phyloP scores from a whole-genome alignment of 2,797 vertebrate genomes.

The Anabacerthia variegaticeps region DNA sequence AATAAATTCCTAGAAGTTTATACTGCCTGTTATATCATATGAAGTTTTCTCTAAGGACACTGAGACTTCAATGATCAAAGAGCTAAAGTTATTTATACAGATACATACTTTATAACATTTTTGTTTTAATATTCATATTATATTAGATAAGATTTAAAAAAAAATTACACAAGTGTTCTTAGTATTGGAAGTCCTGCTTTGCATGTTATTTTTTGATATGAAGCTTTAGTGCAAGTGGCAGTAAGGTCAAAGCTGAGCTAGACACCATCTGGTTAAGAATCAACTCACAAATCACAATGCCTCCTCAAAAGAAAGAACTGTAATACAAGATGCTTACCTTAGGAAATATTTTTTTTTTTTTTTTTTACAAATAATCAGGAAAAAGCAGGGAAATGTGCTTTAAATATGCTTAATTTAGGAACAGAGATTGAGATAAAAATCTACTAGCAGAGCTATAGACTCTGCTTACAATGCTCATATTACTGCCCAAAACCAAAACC shows the following conservation, averaged over 20 bases:
- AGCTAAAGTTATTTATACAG: not conserved
- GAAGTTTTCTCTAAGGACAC: not conserved
- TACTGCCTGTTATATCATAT: not conserved
- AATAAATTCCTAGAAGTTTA: conserved; percentile 21
- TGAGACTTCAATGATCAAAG: not conserved
- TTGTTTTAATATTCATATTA: not conserved
- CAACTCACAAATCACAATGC: not conserved
- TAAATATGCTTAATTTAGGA: not conserved
- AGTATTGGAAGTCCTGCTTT: not conserved
- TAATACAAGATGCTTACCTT: not conserved
- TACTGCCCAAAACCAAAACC: not conserved
- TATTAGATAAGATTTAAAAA: not conserved
- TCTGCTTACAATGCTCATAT: not conserved
- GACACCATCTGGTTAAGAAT: not conserved
- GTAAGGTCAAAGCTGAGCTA: not conserved
- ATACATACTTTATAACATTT: not conserved
- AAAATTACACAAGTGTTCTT: not conserved
- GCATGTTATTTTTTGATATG: not conserved
- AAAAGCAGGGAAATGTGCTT: not conserved
- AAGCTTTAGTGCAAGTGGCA: not conserved
- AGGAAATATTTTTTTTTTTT: not conserved
- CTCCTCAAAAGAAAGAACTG: not conserved
- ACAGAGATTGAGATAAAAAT: not conserved
- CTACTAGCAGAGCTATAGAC: not conserved
- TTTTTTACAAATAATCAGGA: not conserved